These are phyloP conservation scores for Odontophorus gujanensis DNA, from an alignment of 2,113 vertebrate genomes.

Conservation along the genomic window DNA sequence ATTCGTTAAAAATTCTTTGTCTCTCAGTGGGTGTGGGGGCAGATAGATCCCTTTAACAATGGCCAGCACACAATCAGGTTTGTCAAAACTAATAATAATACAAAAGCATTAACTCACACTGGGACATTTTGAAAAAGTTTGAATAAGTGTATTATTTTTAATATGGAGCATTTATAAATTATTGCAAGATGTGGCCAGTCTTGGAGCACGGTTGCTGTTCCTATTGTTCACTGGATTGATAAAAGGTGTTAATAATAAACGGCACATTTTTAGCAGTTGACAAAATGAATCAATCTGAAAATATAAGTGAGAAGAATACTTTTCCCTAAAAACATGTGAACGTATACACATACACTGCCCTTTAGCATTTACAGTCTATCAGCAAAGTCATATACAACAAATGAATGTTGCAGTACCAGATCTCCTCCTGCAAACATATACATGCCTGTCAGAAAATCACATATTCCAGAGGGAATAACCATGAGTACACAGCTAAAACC, in stretches of 20 bases:
- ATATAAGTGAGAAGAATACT: neutral
- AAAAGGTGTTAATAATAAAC: slow-evolving; percentile 75
- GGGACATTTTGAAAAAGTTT: slow-evolving; percentile 61
- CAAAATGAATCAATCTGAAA: slow-evolving; percentile 64
- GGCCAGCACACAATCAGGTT: slow-evolving; percentile 76
- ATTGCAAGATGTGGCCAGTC: slow-evolving; percentile 80
- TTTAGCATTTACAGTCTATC: neutral
- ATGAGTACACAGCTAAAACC: neutral
- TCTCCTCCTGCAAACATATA: neutral
- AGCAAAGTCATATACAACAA: neutral
- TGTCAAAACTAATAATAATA: slow-evolving; percentile 76
- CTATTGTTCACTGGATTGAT: slow-evolving; percentile 55
- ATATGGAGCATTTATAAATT: slow-evolving; percentile 80
- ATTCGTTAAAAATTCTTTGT: slow-evolving; percentile 80
- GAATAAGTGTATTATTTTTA: slow-evolving; percentile 77
- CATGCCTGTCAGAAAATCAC: neutral
- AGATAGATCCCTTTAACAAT: slow-evolving; percentile 77
- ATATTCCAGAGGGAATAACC: neutral
- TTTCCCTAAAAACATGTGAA: neutral
- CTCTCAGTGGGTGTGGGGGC: slow-evolving; percentile 74
- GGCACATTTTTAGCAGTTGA: slow-evolving; percentile 68
- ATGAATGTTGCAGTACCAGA: neutral
- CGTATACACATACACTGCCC: neutral
- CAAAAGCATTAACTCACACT: slow-evolving; percentile 59
- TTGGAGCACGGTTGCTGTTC: slow-evolving; percentile 60